Percentiles rank a stretch among this genome's conserved stretches.
Evolutionary conservation across 1,140 invertebrate species (phyloP).

Genomic region (Pseudomyrmex sp.): DNA sequence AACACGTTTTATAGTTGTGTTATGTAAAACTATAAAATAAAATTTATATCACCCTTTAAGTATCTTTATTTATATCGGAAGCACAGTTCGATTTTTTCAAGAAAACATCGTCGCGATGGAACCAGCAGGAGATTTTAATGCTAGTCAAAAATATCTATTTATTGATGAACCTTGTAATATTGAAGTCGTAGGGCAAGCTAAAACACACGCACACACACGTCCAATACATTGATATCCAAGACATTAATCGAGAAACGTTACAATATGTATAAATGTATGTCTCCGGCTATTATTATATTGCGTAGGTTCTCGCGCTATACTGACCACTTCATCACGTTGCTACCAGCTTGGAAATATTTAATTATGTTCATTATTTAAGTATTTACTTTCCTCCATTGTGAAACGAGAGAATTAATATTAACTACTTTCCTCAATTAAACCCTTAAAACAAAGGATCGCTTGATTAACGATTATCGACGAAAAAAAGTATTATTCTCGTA

Average conservation of each 20-base stretch:
- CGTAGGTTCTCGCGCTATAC: slow-evolving; percentile 12
- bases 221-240: slow-evolving; percentile 37
- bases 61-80: background rate
- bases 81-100: too few relatives aligned
- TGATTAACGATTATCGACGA: slow-evolving; percentile 56
- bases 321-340: slow-evolving; percentile 14
- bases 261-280: slow-evolving; percentile 24
- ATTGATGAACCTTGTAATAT: slow-evolving; percentile 10
- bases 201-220: background rate
- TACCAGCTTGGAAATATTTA: slow-evolving; percentile 58
- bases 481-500: slow-evolving; percentile 55
- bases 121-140: background rate
- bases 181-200: slow-evolving; percentile 15
- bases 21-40: slow-evolving; percentile 8
- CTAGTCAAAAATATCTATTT: slow-evolving; percentile 23
- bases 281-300: slow-evolving; percentile 43
- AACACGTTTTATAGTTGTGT: background rate
- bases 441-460: slow-evolving; percentile 51
- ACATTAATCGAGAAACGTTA: slow-evolving; percentile 31
- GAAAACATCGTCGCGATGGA: too few relatives aligned
- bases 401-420: slow-evolving; percentile 61
- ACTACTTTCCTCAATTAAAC: slow-evolving; percentile 65
- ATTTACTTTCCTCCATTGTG: slow-evolving; percentile 63
- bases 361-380: slow-evolving; percentile 47
- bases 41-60: background rate